Percentiles rank a stretch among this genome's conserved stretches.
These are phyloP conservation scores for Rhyacophila evoluta DNA, from an alignment of 2,888 invertebrate genomes.

Conservation along the genomic window DNA sequence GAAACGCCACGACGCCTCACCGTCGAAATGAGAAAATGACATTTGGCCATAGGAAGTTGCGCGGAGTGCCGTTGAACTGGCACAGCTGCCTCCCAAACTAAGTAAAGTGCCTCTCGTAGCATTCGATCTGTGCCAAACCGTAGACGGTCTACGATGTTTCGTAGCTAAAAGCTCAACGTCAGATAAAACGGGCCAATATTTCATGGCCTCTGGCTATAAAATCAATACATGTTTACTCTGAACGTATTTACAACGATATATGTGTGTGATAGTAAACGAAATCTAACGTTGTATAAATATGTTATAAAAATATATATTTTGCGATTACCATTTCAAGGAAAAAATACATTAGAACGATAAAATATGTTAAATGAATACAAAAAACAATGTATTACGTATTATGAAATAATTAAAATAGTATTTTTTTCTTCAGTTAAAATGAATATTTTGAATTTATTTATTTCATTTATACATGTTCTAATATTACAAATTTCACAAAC, in stretches of 20 bases:
- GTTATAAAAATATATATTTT: no score
- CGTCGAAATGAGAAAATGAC: background rate
- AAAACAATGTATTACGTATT: no score
- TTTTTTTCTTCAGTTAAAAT: no score
- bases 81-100: background rate
- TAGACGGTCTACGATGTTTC: background rate
- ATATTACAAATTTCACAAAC: no score
- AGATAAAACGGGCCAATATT: conserved; percentile 7
- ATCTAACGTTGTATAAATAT: no score
- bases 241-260: background rate
- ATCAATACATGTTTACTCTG: background rate
- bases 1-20: background rate
- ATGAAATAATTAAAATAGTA: no score
- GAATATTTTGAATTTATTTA: no score
- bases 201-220: background rate
- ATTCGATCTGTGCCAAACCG: conserved; percentile 22
- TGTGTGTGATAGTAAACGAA: no score
- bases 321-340: no score
- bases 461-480: no score
- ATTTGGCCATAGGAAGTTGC: background rate
- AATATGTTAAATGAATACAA: no score
- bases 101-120: conserved; percentile 17
- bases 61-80: conserved; percentile 8
- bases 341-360: no score
- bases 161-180: background rate